phyloP scores from a whole-genome alignment of 2,797 vertebrate species.

The Masticophis lateralis region DNA sequence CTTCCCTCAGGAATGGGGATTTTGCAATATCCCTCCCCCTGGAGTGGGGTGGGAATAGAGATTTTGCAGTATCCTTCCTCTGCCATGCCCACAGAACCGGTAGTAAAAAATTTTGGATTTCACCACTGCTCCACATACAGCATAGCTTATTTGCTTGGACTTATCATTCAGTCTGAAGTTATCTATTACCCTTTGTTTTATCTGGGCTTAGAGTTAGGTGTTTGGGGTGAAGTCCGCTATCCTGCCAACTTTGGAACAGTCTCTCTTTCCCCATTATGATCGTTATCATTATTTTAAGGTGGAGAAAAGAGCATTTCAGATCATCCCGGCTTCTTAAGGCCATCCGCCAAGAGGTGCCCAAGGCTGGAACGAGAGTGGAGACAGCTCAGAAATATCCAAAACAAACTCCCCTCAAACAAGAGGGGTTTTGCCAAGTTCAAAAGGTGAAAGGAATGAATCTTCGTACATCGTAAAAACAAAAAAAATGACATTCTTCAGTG shows the following conservation, averaged over 20 bases:
- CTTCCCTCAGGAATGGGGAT: too few species aligned
- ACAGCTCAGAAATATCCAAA: not conserved
- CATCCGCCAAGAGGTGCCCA: slow-evolving; percentile 60
- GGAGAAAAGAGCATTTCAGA: not conserved
- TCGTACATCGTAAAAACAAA: slow-evolving; percentile 75
- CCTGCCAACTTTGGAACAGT: not conserved
- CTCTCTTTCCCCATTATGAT: not conserved
- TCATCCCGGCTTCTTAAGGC: slow-evolving; percentile 62
- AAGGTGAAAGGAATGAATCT: slow-evolving; percentile 81
- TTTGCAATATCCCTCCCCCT: too few species aligned
- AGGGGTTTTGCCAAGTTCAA: slow-evolving; percentile 74
- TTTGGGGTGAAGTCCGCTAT: not conserved
- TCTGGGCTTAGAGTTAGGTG: not conserved
- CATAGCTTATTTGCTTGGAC: not conserved
- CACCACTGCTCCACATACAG: not conserved
- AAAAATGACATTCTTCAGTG: slow-evolving; percentile 75
- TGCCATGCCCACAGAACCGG: too few species aligned
- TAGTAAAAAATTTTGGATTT: too few species aligned
- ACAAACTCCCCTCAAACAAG: slow-evolving; percentile 54
- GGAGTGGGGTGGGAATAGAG: too few species aligned
- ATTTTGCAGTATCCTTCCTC: too few species aligned
- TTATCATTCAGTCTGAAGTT: not conserved
- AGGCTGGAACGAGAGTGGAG: not conserved
- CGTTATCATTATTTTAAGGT: not conserved
- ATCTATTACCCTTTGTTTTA: not conserved